phyloP scores from a whole-genome alignment of 2,888 invertebrate genomes.

The Dryococelus australis region DNA sequence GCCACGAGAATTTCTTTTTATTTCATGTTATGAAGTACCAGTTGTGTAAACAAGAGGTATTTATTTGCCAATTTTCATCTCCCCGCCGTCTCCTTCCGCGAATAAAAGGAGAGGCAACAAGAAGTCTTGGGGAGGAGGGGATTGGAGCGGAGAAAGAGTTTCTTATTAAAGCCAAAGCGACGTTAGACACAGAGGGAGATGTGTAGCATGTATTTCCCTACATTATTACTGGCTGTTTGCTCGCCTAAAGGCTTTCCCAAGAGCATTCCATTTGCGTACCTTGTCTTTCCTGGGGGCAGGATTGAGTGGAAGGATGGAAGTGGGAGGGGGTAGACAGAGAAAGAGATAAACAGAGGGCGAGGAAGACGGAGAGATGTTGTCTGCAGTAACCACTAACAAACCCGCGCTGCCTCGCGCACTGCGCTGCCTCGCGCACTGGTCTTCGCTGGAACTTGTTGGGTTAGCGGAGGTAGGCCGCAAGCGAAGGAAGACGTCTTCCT shows the following conservation, averaged over 20 bases:
- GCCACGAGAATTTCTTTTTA: not conserved
- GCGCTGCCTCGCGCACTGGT: too few species aligned
- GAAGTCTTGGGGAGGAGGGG: not conserved
- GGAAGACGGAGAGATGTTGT: too few species aligned
- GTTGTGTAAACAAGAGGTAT: slow-evolving; percentile 16
- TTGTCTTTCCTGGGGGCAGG: not conserved
- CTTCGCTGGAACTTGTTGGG: too few species aligned
- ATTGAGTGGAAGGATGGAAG: not conserved
- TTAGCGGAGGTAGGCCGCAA: too few species aligned
- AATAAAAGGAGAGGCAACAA: slow-evolving; percentile 7
- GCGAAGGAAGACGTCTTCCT: not conserved
- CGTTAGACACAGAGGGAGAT: not conserved
- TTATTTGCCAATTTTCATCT: slow-evolving; percentile 3
- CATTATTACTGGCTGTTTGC: slow-evolving; percentile 16
- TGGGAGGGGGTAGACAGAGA: not conserved
- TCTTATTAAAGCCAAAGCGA: slow-evolving; percentile 1
- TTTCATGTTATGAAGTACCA: not conserved
- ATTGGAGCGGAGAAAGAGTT: not conserved
- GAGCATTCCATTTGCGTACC: not conserved
- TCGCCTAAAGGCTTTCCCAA: not conserved
- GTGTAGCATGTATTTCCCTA: not conserved
- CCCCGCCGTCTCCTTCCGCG: not conserved
- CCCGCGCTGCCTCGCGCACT: not conserved
- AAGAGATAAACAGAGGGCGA: too few species aligned
- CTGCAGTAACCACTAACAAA: not conserved